These are phyloP conservation scores for Andricus grossulariae DNA, from an alignment of 1,140 invertebrate genomes.

Conservation along the genomic window DNA sequence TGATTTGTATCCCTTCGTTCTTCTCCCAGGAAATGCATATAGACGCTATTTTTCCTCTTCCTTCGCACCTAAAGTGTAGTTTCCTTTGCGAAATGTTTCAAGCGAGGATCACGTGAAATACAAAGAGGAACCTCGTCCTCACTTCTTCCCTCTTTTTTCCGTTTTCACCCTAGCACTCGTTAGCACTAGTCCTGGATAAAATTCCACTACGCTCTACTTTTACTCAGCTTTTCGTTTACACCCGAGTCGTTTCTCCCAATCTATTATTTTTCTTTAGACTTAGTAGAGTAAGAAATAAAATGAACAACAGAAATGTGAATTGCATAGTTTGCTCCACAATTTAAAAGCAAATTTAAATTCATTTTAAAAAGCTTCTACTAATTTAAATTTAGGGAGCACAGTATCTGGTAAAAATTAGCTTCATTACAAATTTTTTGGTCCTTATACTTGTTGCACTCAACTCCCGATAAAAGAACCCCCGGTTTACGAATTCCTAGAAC, in stretches of 20 bases:
- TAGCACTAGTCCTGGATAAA: not conserved
- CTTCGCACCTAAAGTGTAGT: not conserved
- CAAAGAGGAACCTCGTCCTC: not conserved
- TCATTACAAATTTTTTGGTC: too few relatives aligned
- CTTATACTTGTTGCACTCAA: too few relatives aligned
- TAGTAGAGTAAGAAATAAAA: too few relatives aligned
- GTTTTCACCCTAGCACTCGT: not conserved
- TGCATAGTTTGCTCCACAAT: too few relatives aligned
- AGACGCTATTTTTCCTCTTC: not conserved
- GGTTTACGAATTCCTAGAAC: too few relatives aligned
- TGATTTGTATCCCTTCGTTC: not conserved
- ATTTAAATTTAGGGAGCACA: too few relatives aligned
- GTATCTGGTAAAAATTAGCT: too few relatives aligned
- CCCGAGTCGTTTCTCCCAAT: not conserved
- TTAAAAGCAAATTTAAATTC: too few relatives aligned
- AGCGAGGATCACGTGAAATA: conserved; percentile 1
- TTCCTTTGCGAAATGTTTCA: conserved; percentile 11
- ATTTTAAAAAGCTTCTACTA: too few relatives aligned
- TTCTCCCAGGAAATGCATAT: conserved; percentile 6
- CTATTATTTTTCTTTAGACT: too few relatives aligned
- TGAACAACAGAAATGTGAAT: too few relatives aligned
- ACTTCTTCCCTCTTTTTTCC: not conserved
- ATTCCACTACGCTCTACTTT: not conserved
- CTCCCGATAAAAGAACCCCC: too few relatives aligned
- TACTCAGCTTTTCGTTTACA: not conserved